phyloP scores from a whole-genome alignment of 2,797 vertebrate species.

The Brotula barbata region DNA sequence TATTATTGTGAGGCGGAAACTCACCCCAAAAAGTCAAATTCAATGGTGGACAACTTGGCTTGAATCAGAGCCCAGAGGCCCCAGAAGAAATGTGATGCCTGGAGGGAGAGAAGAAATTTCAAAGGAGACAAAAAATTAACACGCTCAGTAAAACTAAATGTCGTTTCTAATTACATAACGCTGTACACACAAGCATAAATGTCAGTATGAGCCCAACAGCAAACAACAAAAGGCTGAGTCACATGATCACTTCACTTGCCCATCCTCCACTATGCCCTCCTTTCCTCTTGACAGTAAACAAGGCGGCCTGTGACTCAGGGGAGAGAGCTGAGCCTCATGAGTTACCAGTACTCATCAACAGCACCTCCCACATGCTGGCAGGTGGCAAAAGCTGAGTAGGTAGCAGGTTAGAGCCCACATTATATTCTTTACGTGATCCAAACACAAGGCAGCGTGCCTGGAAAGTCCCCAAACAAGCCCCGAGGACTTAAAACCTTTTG shows the following conservation, averaged over 20 bases:
- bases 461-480: slow-evolving; percentile 10
- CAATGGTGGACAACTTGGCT: slow-evolving; percentile 92
- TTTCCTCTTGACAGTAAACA: slow-evolving; percentile 58
- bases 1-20: slow-evolving; percentile 47
- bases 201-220: slow-evolving; percentile 27
- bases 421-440: slow-evolving; percentile 30
- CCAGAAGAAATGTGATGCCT: slow-evolving; percentile 96
- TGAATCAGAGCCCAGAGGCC: slow-evolving; percentile 96
- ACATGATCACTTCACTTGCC: slow-evolving; percentile 34
- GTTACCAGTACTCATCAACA: slow-evolving; percentile 8
- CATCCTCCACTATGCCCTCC: slow-evolving; percentile 42
- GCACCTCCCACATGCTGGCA: slow-evolving; percentile 2
- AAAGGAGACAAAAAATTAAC: slow-evolving; percentile 20
- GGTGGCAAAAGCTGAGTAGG: not conserved
- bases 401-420: slow-evolving; percentile 23
- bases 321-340: slow-evolving; percentile 8
- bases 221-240: slow-evolving; percentile 38
- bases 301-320: slow-evolving; percentile 25
- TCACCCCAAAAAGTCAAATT: slow-evolving; percentile 95
- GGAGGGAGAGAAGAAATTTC: not conserved
- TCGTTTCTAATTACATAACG: slow-evolving; percentile 41
- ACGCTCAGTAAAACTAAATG: slow-evolving; percentile 15
- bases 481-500: too few relatives aligned
- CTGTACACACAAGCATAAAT: slow-evolving; percentile 25
- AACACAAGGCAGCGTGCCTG: slow-evolving; percentile 19